These are phyloP conservation scores for Ovis canadensis DNA, from an alignment of 2,113 vertebrate species.

Conservation along the genomic window DNA sequence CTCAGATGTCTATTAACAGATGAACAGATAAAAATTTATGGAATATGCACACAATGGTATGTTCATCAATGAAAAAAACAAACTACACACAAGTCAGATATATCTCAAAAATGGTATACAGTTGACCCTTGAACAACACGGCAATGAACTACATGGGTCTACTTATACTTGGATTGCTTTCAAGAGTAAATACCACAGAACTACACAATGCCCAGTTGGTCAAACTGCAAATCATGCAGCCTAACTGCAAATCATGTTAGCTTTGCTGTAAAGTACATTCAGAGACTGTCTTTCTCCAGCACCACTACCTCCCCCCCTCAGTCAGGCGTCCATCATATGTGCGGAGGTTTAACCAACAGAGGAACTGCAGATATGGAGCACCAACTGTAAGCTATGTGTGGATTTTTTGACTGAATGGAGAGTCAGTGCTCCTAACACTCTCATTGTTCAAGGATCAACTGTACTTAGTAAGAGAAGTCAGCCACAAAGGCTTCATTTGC, in stretches of 20 bases:
- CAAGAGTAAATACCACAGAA: neutral
- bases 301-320: neutral
- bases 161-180: neutral
- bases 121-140: neutral
- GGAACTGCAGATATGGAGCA: neutral
- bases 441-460: neutral
- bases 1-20: neutral
- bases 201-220: neutral
- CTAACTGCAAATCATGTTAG: neutral
- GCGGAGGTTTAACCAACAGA: neutral
- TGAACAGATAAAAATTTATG: neutral
- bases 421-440: neutral
- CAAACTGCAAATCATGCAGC: neutral
- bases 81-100: neutral
- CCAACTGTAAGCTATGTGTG: too few species aligned
- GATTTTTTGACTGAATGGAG: neutral
- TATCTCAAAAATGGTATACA: neutral
- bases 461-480: neutral
- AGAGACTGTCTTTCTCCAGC: neutral
- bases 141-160: neutral
- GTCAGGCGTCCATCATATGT: too few species aligned
- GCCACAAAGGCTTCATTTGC: neutral
- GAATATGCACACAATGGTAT: neutral
- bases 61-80: neutral
- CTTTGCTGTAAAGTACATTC: neutral